phyloP scores from a whole-genome alignment of 2,888 invertebrate genomes.

The Synergus umbraculus region DNA sequence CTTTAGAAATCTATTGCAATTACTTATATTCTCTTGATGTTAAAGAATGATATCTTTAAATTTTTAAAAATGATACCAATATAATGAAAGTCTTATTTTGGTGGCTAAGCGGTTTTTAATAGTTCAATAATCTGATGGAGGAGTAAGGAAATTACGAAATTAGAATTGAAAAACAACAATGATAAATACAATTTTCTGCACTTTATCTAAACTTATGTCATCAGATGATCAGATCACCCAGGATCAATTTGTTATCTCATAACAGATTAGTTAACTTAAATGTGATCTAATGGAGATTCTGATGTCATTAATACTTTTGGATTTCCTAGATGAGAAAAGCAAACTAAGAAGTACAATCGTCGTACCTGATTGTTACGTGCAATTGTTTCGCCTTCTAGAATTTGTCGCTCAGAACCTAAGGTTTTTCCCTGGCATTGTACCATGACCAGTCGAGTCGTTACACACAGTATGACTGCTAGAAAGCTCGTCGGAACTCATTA shows the following conservation, averaged over 20 bases:
- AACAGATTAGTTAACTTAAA: neutral
- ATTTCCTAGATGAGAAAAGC: neutral
- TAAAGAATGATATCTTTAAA: too few relatives aligned
- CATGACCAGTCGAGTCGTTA: neutral
- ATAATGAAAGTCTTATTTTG: too few relatives aligned
- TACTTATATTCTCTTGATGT: too few relatives aligned
- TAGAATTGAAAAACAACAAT: too few relatives aligned
- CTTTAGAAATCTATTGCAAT: too few relatives aligned
- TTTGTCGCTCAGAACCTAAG: neutral
- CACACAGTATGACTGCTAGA: neutral
- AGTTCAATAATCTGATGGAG: too few relatives aligned
- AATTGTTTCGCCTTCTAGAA: neutral
- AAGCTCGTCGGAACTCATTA: neutral
- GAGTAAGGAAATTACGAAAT: too few relatives aligned
- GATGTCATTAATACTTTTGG: neutral
- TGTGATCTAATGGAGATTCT: neutral
- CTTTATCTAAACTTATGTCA: neutral
- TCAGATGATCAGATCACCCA: neutral
- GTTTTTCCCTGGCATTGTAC: neutral
- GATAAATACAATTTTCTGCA: neutral
- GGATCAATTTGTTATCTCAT: neutral
- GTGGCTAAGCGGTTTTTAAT: too few relatives aligned
- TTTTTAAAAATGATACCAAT: too few relatives aligned
- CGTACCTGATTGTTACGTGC: neutral
- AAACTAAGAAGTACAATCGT: neutral